Evolutionary conservation across 2,113 vertebrate genomes (phyloP), one percentile per base, ranked within the genome.

Genomic region (Nicator chloris): DNA sequence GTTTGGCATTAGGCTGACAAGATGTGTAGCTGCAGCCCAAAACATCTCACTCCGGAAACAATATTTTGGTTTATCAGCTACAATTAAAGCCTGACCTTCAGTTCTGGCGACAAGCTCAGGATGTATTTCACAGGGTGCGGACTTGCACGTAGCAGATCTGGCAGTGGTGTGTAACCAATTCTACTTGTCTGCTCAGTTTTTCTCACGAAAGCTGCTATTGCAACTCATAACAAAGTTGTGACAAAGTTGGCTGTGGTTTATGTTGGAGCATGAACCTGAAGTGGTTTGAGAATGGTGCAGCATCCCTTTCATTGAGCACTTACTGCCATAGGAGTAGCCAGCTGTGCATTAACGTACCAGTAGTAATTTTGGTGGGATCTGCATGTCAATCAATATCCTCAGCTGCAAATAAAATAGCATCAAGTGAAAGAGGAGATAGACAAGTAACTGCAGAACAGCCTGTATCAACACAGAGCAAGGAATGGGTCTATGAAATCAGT

Each of bases 341-440:
- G 50, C 76, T 87, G 73, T 59, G 51, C 69, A 10, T 1, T 50
- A 35, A 59, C 15, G 51, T 13, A 51, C 21, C 19, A 6, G 35
- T 21, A 20, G 6, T 20, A 39, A 60, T 30, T 63, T 61, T 11
- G 1, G 13, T n/a, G 59, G 44, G 49, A 60, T 47, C 57, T 53
- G 42, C 17, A 4, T 4, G 17, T 8, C 53, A 65, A 14, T 37
- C 0, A 0, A 4, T 9, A 9, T 12, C 61, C 49, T 86, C 66
- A 50, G 44, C 70, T 49, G 92, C 37, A 68, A 39, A 31, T 26
- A 30, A 65, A 77, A 49, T 2, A 45, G 75, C 31, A 22, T 50
- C 23, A 13, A 59, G n/a, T 30, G 77, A 30, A 83, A 78, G 40
- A 82, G 31, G 33, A 86, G 70, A 57, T 78, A 35, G 10, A 17